Evolutionary conservation across 2,113 vertebrate species (phyloP).

Genomic region (Illadopsis cleaveri): DNA sequence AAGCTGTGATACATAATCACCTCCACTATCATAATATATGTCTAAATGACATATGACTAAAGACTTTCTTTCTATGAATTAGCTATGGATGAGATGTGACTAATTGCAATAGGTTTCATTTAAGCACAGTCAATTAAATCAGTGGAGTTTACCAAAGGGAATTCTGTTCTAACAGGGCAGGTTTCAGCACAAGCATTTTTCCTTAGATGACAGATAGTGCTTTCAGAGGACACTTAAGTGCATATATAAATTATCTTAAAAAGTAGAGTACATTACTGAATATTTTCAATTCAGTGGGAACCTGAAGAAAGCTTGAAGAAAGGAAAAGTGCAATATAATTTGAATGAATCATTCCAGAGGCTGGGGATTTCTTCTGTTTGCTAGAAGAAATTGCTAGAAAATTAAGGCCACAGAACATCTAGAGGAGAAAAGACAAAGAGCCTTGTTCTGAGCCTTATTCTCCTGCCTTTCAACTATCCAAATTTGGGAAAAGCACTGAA

Average conservation of each 20-base stretch:
- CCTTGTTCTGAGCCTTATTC: neutral
- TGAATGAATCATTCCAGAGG: neutral
- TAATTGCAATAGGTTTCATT: neutral
- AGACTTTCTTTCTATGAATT: neutral
- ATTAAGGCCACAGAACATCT: neutral
- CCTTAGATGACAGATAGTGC: neutral
- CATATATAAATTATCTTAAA: neutral
- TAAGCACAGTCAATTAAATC: neutral
- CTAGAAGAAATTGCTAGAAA: neutral
- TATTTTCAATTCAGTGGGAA: neutral
- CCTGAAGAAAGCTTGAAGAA: neutral
- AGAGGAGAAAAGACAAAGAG: neutral
- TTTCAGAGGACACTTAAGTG: neutral
- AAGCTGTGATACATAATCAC: neutral
- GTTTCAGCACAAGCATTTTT: slow-evolving; percentile 4
- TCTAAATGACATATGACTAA: neutral
- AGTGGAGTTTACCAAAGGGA: neutral
- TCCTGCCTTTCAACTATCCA: neutral
- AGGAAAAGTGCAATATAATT: neutral
- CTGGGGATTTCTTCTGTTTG: neutral
- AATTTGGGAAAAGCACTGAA: neutral
- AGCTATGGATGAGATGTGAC: neutral
- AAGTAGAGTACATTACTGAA: neutral
- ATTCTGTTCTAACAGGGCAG: neutral
- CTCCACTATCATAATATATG: neutral